These are phyloP conservation scores for Odontamblyopus lacepedii DNA, from an alignment of 2,797 vertebrate species.

Conservation along the genomic window DNA sequence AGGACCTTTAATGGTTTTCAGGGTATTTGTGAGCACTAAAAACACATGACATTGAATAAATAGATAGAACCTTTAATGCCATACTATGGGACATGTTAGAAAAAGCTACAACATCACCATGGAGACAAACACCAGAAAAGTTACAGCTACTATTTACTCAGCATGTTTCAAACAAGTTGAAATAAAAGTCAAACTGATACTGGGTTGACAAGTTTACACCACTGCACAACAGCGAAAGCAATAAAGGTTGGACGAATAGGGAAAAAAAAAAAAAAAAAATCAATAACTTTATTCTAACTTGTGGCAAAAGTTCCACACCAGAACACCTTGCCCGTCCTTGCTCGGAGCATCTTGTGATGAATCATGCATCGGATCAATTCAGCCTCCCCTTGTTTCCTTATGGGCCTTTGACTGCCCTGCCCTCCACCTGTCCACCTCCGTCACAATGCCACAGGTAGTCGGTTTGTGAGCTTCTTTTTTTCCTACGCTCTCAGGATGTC, in stretches of 20 bases:
- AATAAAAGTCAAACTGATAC: too few relatives aligned
- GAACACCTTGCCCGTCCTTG: conserved; percentile 68
- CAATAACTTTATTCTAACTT: not conserved
- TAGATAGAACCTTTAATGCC: too few relatives aligned
- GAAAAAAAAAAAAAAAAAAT: not conserved
- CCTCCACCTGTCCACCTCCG: conserved; percentile 8
- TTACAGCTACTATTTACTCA: too few relatives aligned
- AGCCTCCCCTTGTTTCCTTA: conserved; percentile 35
- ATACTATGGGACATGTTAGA: too few relatives aligned
- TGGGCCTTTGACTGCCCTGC: conserved; percentile 29
- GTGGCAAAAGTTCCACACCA: conserved; percentile 29
- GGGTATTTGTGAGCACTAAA: too few relatives aligned
- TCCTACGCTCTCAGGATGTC: conserved; percentile 53
- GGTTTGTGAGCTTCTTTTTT: not conserved
- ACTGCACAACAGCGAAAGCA: not conserved
- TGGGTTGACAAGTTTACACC: not conserved
- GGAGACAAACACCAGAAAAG: too few relatives aligned
- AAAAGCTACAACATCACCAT: too few relatives aligned
- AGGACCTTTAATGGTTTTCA: too few relatives aligned
- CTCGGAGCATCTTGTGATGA: conserved; percentile 63
- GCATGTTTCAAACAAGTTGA: too few relatives aligned
- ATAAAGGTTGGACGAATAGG: not conserved
- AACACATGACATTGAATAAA: too few relatives aligned
- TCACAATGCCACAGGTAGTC: conserved; percentile 53
- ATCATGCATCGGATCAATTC: conserved; percentile 75